phyloP scores from a whole-genome alignment of 2,888 invertebrate genomes.

The Dioctria rufipes region DNA sequence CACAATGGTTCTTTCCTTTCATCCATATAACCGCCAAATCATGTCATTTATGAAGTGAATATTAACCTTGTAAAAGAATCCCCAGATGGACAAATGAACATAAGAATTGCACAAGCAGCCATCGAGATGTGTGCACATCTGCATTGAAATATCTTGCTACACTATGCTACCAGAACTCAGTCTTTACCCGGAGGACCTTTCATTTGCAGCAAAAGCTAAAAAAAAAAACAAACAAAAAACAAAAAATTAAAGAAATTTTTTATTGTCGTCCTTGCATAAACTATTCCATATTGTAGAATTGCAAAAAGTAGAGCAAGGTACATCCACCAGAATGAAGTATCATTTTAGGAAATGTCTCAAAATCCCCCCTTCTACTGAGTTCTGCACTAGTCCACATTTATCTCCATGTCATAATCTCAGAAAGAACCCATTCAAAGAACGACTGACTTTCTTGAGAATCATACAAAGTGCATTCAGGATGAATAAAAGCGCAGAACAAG shows the following conservation, averaged over 20 bases:
- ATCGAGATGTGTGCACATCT: conserved; percentile 23
- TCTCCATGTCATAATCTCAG: conserved; percentile 34
- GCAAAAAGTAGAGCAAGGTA: conserved; percentile 40
- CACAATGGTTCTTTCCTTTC: too few relatives aligned
- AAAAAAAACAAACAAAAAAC: neutral
- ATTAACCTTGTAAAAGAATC: conserved; percentile 23
- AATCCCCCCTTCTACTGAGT: neutral
- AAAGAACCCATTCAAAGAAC: conserved; percentile 4
- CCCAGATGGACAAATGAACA: conserved; percentile 14
- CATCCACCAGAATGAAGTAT: conserved; percentile 25
- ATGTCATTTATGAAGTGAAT: conserved; percentile 38
- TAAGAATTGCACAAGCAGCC: neutral
- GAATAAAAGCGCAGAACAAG: conserved; percentile 27
- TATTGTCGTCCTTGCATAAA: conserved; percentile 37
- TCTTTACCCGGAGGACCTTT: neutral
- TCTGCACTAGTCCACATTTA: conserved; percentile 18
- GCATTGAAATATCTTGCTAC: conserved; percentile 3
- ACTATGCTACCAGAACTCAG: neutral
- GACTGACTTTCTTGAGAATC: conserved; percentile 39
- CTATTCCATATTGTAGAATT: conserved; percentile 22
- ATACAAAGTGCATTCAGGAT: conserved; percentile 11
- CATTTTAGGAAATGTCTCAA: conserved; percentile 7
- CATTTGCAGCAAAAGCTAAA: conserved; percentile 16
- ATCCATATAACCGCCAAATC: conserved; percentile 13
- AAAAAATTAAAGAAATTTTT: conserved; percentile 8